These are phyloP conservation scores for Megalurothrips usitatus DNA, from an alignment of 2,888 invertebrate species.

Conservation along the genomic window DNA sequence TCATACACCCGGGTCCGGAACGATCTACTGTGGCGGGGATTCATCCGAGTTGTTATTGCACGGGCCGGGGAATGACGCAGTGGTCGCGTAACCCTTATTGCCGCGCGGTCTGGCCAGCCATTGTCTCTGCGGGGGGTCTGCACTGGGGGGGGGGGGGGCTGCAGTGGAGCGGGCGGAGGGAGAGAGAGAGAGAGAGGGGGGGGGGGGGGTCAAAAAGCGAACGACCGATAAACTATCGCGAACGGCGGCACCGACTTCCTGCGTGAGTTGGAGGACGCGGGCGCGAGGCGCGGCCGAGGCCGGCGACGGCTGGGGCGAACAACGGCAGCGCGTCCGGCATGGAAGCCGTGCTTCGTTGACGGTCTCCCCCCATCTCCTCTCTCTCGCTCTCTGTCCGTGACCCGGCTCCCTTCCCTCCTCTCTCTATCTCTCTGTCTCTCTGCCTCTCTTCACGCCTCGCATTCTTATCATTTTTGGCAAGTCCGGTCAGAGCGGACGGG, in stretches of 20 bases:
- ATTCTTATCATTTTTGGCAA: constrained; percentile 5
- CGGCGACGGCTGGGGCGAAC: too few relatives aligned
- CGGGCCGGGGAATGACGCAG: too few relatives aligned
- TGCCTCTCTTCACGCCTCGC: background rate
- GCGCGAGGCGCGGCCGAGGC: too few relatives aligned
- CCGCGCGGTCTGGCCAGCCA: too few relatives aligned
- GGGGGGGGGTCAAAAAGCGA: background rate
- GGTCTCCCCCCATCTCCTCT: background rate
- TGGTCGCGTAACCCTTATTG: too few relatives aligned
- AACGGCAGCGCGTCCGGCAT: too few relatives aligned
- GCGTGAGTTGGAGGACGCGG: background rate
- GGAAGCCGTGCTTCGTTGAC: too few relatives aligned
- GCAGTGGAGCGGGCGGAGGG: background rate
- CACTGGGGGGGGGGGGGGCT: background rate
- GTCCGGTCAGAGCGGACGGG: background rate
- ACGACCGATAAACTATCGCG: background rate
- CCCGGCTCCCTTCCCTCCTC: background rate
- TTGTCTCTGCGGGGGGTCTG: background rate
- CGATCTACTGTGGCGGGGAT: too few relatives aligned
- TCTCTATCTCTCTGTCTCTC: background rate
- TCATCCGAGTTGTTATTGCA: too few relatives aligned
- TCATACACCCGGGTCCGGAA: too few relatives aligned
- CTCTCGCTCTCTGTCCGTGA: background rate
- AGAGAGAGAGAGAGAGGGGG: background rate
- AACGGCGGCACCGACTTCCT: background rate